phyloP scores from a whole-genome alignment of 2,113 vertebrate species.

The Eurystomus gularis region DNA sequence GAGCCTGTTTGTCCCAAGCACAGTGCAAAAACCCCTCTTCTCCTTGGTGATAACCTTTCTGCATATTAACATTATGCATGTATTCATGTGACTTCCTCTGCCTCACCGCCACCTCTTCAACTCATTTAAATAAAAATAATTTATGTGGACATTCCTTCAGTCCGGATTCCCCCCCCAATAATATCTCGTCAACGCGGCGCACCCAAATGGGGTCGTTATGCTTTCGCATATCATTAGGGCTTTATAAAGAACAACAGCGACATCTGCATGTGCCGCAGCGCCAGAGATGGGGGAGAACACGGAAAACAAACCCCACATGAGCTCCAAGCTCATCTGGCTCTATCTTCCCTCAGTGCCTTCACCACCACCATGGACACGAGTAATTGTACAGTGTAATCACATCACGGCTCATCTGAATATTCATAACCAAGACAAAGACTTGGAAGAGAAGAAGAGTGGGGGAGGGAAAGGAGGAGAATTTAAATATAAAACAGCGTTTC shows the following conservation, averaged over 20 bases:
- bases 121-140: slow-evolving; percentile 81
- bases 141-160: slow-evolving; percentile 83
- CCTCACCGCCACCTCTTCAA: slow-evolving; percentile 73
- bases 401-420: slow-evolving; percentile 87
- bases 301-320: slow-evolving; percentile 63
- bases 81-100: slow-evolving; percentile 81
- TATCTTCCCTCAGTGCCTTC: slow-evolving; percentile 48
- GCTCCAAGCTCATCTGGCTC: slow-evolving; percentile 61
- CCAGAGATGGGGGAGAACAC: slow-evolving; percentile 70
- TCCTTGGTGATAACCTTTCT: slow-evolving; percentile 77
- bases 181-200: slow-evolving; percentile 70
- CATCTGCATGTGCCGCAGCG: slow-evolving; percentile 96
- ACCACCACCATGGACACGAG: slow-evolving; percentile 76
- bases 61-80: slow-evolving; percentile 88
- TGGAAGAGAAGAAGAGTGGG: slow-evolving; percentile 61
- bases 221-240: slow-evolving; percentile 82
- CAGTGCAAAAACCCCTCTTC: slow-evolving; percentile 61
- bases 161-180: slow-evolving; percentile 65
- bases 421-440: slow-evolving; percentile 81
- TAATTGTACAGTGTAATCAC: slow-evolving; percentile 88
- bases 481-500: slow-evolving; percentile 74
- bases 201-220: slow-evolving; percentile 81
- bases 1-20: slow-evolving; percentile 72
- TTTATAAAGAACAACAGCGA: slow-evolving; percentile 99
- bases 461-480: slow-evolving; percentile 71